These are phyloP conservation scores for Formica selysi DNA, from an alignment of 1,140 invertebrate genomes.

Conservation along the genomic window DNA sequence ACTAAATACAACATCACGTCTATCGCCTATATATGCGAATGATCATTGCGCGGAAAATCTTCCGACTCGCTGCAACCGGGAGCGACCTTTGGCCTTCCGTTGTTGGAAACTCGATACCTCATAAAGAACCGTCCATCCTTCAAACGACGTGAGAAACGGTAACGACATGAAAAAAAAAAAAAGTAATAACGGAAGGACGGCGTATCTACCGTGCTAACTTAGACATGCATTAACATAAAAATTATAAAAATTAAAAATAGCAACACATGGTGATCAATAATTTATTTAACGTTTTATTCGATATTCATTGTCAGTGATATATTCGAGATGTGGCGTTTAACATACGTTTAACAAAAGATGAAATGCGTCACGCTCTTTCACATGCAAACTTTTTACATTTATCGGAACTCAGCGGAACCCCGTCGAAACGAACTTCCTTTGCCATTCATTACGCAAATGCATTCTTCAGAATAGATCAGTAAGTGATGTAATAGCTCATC, in stretches of 20 bases:
- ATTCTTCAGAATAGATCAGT: conserved; percentile 32
- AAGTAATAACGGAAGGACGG: neutral
- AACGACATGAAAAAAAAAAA: conserved; percentile 5
- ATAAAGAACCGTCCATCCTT: conserved; percentile 11
- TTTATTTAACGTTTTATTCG: conserved; percentile 12
- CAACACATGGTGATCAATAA: neutral
- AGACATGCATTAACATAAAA: neutral
- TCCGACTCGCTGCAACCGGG: neutral
- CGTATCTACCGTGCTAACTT: neutral
- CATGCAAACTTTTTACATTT: conserved; percentile 48
- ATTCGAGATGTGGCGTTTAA: neutral
- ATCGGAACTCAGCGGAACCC: conserved; percentile 19
- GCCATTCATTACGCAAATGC: conserved; percentile 16
- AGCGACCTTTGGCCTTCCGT: conserved; percentile 46
- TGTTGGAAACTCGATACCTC: conserved; percentile 34
- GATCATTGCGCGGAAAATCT: conserved; percentile 41
- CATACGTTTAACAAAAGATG: neutral
- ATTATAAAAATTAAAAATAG: neutral
- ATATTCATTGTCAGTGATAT: neutral
- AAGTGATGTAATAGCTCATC: conserved; percentile 27
- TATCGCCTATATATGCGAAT: neutral
- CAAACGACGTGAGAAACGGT: conserved; percentile 19
- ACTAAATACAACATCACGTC: neutral
- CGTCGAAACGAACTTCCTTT: conserved; percentile 30
- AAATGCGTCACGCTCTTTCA: neutral